Base-by-base conservation (phyloP, 2,797 vertebrate genomes). In the Psittacula derbiana region DNA sequence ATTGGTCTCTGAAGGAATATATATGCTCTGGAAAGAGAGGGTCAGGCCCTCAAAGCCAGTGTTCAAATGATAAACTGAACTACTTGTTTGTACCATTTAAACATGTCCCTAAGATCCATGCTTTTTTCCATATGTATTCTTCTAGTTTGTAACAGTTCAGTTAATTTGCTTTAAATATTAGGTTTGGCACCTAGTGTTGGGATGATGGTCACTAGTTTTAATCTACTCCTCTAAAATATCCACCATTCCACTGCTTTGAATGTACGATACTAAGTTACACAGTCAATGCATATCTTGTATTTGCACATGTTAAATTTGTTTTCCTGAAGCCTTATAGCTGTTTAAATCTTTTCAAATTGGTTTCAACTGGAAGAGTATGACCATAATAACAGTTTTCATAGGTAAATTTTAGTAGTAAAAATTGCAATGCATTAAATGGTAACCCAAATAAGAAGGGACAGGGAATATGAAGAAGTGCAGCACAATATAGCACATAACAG, bases 331-430 rank as follows among this genome's bases (percentile, higher is more conserved):
- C 5, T 31, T 28, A 6, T 10, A 58, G 46, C 21, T 86, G 31
- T 23, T 82, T 12, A 69, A 38, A 12, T 36, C 57, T 60, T 82
- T 80, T 40, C 70, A 83, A 80, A 53, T 2, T 58, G 30, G 16
- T 64, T 90, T 88, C 53, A 74, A 4, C 20, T 61, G 53, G 6
- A 71, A 11, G 8, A 74, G 13, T 49, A 38, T 46, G 55, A 47
- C 23, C 31, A n/a, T 27, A 38, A 7, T 30, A 24, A 21, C 43
- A 60, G 38, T 46, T 58, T 33, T 47, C 46, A 58, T 0, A 38
- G 52, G 31, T 72, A 58, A 44, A 84, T 65, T 66, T 80, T 33
- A 88, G 49, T 23, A 78, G 14, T 12, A 72, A 88, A 90, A 93
- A 55, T 13, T 67, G 47, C 1, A 7, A 55, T 40, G 12, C 30